phyloP scores from a whole-genome alignment of 30 jellyfish, hydroid and myxozoan species.

The Phacellophora camtschatica region DNA sequence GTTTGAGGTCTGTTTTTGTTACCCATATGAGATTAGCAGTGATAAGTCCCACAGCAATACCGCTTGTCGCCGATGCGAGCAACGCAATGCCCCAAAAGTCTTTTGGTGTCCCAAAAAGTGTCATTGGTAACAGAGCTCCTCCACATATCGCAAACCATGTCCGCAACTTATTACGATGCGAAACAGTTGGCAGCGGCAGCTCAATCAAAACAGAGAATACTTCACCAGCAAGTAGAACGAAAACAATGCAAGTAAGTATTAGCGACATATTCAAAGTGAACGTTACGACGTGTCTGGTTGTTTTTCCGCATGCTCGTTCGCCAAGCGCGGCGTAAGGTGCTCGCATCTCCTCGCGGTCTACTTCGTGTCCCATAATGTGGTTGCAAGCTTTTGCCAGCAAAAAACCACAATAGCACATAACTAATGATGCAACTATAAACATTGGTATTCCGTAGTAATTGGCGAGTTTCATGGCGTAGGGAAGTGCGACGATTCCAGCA shows the following conservation, averaged over 20 bases:
- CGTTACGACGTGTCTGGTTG: constrained; percentile 79
- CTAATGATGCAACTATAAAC: constrained; percentile 71
- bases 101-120: constrained; percentile 95
- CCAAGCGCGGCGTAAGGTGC: constrained; percentile 97
- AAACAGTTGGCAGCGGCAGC: constrained; percentile 53
- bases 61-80: constrained; percentile 93
- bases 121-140: constrained; percentile 81
- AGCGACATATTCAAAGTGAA: constrained; percentile 68
- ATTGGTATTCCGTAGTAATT: constrained; percentile 88
- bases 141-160: constrained; percentile 93
- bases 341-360: constrained; percentile 84
- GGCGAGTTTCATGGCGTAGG: constrained; percentile 93
- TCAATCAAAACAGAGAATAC: constrained; percentile 81
- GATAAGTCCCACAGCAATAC: constrained; percentile 72
- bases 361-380: constrained; percentile 61
- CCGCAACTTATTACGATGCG: constrained; percentile 79
- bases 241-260: constrained; percentile 74
- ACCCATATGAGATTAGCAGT: constrained; percentile 80
- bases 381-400: constrained; percentile 85
- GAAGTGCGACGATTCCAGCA: constrained; percentile 96
- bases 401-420: constrained; percentile 88
- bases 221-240: constrained; percentile 89
- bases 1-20: constrained; percentile 49
- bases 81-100: constrained; percentile 93
- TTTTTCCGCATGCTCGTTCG: constrained; percentile 87